Evolutionary conservation across 30 jellyfish, hydroid and myxozoan species (phyloP).

Genomic region (Pelagia noctiluca): DNA sequence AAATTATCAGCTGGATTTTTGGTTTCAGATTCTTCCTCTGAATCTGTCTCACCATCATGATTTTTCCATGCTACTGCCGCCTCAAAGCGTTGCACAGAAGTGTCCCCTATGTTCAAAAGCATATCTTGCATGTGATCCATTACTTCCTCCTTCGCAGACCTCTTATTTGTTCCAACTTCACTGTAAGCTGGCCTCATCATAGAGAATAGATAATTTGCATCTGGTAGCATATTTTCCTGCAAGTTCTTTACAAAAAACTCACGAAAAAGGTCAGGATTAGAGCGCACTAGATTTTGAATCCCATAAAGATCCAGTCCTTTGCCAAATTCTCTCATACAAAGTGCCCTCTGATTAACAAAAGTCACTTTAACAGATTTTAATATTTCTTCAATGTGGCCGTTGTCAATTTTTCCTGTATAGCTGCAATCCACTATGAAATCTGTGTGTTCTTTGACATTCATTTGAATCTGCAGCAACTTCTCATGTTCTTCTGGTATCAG

Average conservation of each 20-base stretch:
- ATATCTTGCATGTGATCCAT: slow-evolving; percentile 7
- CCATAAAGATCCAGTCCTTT: slow-evolving; percentile 5
- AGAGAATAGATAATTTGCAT: neutral
- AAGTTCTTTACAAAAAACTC: neutral
- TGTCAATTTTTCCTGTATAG: neutral
- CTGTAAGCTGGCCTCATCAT: neutral
- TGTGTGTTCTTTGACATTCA: neutral
- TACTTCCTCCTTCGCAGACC: neutral
- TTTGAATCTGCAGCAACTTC: neutral
- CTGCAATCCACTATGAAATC: slow-evolving; percentile 14
- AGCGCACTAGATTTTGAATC: neutral
- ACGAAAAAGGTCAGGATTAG: neutral
- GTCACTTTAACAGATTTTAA: neutral
- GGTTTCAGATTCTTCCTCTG: neutral
- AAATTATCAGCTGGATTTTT: neutral
- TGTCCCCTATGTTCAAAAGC: neutral
- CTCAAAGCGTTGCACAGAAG: neutral
- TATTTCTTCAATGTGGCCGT: neutral
- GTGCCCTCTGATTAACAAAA: neutral
- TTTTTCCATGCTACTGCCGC: neutral
- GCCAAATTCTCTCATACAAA: slow-evolving; percentile 23
- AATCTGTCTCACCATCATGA: neutral
- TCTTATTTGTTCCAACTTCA: neutral
- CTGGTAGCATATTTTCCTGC: neutral
- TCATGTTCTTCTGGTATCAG: slow-evolving; percentile 27